Conservation (phyloP, 2,113 vertebrate species). For the Scomber japonicus region DNA sequence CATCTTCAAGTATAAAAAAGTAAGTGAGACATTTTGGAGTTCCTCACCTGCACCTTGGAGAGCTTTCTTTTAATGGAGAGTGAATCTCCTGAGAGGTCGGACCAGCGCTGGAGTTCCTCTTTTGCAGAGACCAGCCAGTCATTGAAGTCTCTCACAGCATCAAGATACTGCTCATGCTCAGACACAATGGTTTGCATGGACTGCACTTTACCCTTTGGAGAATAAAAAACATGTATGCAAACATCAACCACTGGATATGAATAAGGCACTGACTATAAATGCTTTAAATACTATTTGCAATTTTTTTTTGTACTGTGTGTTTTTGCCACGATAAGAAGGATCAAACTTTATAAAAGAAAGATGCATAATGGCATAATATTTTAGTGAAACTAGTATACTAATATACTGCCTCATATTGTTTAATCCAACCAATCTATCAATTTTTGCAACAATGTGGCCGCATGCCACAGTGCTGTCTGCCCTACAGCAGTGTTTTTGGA, state of each 20-base stretch:
- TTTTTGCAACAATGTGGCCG: background rate
- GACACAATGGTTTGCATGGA: slow-evolving; percentile 91
- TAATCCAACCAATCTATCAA: background rate
- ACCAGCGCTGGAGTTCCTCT: slow-evolving; percentile 97
- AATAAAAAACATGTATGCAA: slow-evolving; percentile 10
- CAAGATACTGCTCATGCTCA: slow-evolving; percentile 93
- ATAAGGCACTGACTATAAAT: background rate
- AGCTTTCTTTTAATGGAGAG: slow-evolving; percentile 91
- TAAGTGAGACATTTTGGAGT: background rate
- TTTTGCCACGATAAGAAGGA: background rate
- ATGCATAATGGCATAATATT: no score
- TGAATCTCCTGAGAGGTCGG: slow-evolving; percentile 92
- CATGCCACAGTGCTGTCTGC: background rate
- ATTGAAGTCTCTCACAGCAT: slow-evolving; percentile 93
- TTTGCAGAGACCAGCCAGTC: slow-evolving; percentile 97
- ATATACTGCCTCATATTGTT: background rate
- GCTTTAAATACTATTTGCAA: background rate
- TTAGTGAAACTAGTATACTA: background rate
- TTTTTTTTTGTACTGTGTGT: background rate
- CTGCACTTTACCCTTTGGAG: slow-evolving; percentile 91
- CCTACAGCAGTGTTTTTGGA: background rate
- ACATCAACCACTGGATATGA: background rate
- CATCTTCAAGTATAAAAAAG: background rate
- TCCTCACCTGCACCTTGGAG: slow-evolving; percentile 91
- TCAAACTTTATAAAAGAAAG: no score